phyloP scores from a whole-genome alignment of 2,113 vertebrate species.

The Pipra filicauda region DNA sequence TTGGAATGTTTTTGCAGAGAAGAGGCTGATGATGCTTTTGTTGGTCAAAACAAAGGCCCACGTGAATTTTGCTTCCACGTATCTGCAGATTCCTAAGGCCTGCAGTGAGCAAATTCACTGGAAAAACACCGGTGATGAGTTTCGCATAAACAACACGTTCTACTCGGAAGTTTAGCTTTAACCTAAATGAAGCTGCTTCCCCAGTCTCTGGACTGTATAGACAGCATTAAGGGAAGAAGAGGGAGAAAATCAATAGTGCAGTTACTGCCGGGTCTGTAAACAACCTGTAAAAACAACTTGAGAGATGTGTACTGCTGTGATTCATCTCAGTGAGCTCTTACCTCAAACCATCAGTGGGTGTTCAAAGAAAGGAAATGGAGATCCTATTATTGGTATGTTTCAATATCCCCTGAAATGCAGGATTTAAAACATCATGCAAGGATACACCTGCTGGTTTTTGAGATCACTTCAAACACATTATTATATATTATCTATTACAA shows the following conservation, averaged over 20 bases:
- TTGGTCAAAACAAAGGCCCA: background rate
- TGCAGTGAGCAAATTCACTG: background rate
- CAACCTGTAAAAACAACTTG: background rate
- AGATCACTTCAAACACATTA: background rate
- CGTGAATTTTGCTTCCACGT: background rate
- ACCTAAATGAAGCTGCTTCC: background rate
- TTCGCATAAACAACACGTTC: background rate
- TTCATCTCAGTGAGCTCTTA: background rate
- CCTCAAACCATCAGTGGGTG: background rate
- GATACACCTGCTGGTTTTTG: background rate
- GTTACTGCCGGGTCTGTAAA: background rate
- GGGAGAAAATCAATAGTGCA: background rate
- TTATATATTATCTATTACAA: background rate
- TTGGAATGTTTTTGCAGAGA: background rate
- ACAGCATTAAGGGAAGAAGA: background rate
- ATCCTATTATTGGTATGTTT: background rate
- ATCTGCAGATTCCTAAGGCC: background rate
- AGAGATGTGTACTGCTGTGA: background rate
- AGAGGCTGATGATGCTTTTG: background rate
- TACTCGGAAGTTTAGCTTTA: background rate
- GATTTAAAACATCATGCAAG: background rate
- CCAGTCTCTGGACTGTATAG: background rate
- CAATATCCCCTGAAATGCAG: background rate
- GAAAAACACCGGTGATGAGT: background rate
- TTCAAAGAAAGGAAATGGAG: background rate